Evolutionary conservation across 2,888 invertebrate species (phyloP), one percentile per base, ranked within the genome.

Genomic region (Lithophane semibrunnea): DNA sequence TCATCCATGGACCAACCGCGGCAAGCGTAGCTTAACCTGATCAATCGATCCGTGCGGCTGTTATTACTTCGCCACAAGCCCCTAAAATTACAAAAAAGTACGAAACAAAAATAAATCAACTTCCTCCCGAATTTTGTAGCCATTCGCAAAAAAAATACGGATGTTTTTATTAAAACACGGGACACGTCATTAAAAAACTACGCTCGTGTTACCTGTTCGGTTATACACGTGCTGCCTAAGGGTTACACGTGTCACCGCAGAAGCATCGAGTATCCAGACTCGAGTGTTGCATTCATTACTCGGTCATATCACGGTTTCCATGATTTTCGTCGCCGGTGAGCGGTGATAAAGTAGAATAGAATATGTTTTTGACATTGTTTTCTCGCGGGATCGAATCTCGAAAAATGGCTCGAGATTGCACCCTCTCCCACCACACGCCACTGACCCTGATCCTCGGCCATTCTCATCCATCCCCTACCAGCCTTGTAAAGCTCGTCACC

Each of bases 111-210:
- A 29, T 0, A 44, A 77, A 78, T 71, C 49, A 70, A 71, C 56
- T n/a, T 18, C 21, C 12, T 37, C 12, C 1, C 13, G 44, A 18
- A 60, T 79, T 65, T 63, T 60, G 16, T 37, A 58, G 44, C 13
- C 52, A 42, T 29, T 66, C 21, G 44, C 21, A 73, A 42, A 79
- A 77, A 72, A 79, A 7, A 24, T 21, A 58, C 58, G 24, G 12
- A 7, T 80, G 63, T 76, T 70, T 70, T 65, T 61, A 5, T 24
- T 21, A 44, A 49, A 82, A 61, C 60, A 61, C 49, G 54, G 47
- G 13, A 42, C 54, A 60, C 61, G 58, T 79, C 83, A 82, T 83
- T 79, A 83, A 80, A 81, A 83, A 56, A 44, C 77, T 70, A 29
- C 47, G 24, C 16, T 0, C 16, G 13, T 61, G 29, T 56, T 66